A percentile compares a stretch with the other conserved stretches of the same genome.
Evolutionary conservation across 2,113 vertebrate genomes (phyloP).

Genomic region (Micromys minutus): DNA sequence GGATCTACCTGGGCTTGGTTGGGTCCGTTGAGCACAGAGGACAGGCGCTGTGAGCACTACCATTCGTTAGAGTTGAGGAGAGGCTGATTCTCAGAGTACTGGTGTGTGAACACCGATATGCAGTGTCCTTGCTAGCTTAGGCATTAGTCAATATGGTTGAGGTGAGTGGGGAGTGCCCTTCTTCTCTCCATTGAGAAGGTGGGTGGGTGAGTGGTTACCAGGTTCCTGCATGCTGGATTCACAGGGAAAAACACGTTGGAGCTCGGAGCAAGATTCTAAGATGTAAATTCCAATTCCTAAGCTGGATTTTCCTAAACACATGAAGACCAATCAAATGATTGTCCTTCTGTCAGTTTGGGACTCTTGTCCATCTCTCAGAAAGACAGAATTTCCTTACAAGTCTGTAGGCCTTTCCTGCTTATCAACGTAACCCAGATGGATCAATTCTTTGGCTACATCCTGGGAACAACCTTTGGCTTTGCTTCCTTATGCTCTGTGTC

Average conservation of each 20-base stretch:
- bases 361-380: not conserved
- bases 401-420: not conserved
- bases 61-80: not conserved
- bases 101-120: not conserved
- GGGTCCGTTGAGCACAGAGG: accelerated
- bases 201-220: not conserved
- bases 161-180: not conserved
- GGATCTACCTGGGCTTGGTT: too few relatives aligned
- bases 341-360: not conserved
- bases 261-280: not conserved
- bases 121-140: not conserved
- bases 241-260: not conserved
- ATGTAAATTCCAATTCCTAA: not conserved
- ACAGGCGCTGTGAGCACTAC: not conserved
- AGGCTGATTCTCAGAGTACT: not conserved
- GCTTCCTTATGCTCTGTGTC: not conserved
- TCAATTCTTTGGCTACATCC: not conserved
- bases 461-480: not conserved
- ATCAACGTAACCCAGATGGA: not conserved
- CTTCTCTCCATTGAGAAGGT: not conserved
- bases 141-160: not conserved
- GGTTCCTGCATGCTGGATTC: not conserved
- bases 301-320: not conserved
- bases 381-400: not conserved
- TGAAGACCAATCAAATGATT: not conserved